Base-by-base conservation (phyloP, 2,113 vertebrate genomes). In the Hassar affinis region DNA sequence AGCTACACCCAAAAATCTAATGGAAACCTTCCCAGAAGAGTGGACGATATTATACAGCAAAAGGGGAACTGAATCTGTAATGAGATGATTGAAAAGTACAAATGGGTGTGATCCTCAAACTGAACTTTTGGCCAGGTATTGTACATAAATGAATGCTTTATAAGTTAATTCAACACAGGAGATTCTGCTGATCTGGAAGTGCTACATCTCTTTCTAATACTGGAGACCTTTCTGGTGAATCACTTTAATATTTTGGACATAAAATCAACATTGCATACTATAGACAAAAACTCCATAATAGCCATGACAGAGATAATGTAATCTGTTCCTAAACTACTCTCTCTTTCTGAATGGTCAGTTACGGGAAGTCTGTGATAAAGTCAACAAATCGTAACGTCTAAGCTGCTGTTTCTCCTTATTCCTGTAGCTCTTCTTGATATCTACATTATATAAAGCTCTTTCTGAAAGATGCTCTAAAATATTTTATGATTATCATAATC, bases 271-370 rank as follows among this genome's bases (percentile, higher is more conserved):
- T 33, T 52, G 49, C n/a, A 75, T 52, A 27, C 47, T 75, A 3
- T 33, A 52, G 15, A 51, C n/a, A 7, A 5, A n/a, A 45, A 79
- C 62, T 79, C 8, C 18, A 52, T 30, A 30, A 49, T 10, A 52
- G 71, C 6, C 25, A 52, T 18, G 6, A 52, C 22, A 6, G 45
- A 30, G 15, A 75, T 27, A 75, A 30, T 30, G 18, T 49, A 79
- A 35, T 69, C 49, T 35, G 47, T 52, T 27, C 51, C 17, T 25
- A 72, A 72, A 69, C 38, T 45, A 68, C 38, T 69, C 66, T 68
- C 64, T 71, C 68, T 49, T 49, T 72, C 42, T 72, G 5, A 75
- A 49, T 27, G n/a, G 6, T 75, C 47, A 75, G 69, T n/a, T 47
- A 27, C 5, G 5, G 18, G 66, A 22, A 4, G 25, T 76, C 9